These are phyloP conservation scores for Gobio occitaniae DNA, from an alignment of 2,797 vertebrate species.

Conservation along the genomic window DNA sequence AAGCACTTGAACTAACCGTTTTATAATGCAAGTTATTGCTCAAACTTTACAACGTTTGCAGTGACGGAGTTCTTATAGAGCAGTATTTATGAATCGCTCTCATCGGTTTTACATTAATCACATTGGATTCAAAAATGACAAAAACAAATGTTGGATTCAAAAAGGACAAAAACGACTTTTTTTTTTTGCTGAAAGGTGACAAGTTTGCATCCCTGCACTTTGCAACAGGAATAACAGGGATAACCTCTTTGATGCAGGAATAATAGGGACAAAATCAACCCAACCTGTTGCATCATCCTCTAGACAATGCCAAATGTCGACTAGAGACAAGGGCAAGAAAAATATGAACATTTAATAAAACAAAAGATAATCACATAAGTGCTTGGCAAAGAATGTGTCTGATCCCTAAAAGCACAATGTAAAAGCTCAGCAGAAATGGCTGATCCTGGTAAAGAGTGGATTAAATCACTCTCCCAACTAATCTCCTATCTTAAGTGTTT, in stretches of 20 bases:
- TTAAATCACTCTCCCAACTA: constrained; percentile 29
- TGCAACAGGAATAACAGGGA: constrained; percentile 10
- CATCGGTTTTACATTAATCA: neutral
- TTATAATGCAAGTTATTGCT: too few relatives aligned
- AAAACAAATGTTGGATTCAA: neutral
- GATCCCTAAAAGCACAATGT: constrained; percentile 34
- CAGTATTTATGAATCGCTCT: neutral
- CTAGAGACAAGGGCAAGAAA: constrained; percentile 65
- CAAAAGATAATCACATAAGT: constrained; percentile 38
- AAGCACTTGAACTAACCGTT: too few relatives aligned
- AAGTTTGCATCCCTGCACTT: constrained; percentile 18
- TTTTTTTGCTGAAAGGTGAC: neutral
- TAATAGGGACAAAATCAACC: constrained; percentile 60
- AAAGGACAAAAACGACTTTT: neutral
- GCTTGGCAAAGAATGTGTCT: constrained; percentile 14
- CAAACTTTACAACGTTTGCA: neutral
- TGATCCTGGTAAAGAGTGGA: constrained; percentile 36
- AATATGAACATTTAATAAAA: constrained; percentile 49
- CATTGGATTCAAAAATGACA: neutral
- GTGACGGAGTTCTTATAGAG: neutral
- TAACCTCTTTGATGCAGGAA: neutral
- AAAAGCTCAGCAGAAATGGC: constrained; percentile 25
- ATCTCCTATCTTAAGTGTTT: constrained; percentile 34
- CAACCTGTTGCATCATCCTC: constrained; percentile 80
- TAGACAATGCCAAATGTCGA: constrained; percentile 78